Conservation (phyloP, 2,797 vertebrate species). For the Sebastes hubbsi region DNA sequence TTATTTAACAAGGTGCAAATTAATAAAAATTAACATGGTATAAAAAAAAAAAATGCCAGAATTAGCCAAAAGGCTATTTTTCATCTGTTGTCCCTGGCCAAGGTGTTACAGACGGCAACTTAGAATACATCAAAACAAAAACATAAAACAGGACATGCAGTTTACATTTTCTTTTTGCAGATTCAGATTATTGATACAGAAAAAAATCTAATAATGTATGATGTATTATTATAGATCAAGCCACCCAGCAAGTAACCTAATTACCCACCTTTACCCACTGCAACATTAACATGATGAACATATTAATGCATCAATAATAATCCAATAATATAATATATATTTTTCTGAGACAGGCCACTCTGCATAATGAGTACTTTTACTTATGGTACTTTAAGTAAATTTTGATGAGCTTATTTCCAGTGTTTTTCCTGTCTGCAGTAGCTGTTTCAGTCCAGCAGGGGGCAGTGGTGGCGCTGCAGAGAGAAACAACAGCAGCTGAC, state of each 20-base stretch:
- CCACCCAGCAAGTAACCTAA: background rate
- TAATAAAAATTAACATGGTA: too few species aligned
- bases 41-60: too few species aligned
- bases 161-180: background rate
- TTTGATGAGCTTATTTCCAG: background rate
- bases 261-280: background rate
- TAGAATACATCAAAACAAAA: too few species aligned
- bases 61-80: too few species aligned
- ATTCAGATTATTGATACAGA: background rate
- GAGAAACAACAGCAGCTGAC: background rate
- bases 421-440: background rate
- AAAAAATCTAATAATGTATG: background rate
- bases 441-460: background rate
- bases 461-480: too few species aligned
- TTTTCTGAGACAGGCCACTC: background rate
- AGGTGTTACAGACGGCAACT: too few species aligned
- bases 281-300: background rate
- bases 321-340: background rate
- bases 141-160: too few species aligned
- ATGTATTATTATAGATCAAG: background rate
- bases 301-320: background rate
- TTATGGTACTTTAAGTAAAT: background rate
- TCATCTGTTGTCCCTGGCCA: too few species aligned
- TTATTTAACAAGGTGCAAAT: too few species aligned
- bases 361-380: background rate